Evolutionary conservation across 2,113 vertebrate species (phyloP).

Genomic region (Oncorhynchus kisutch): DNA sequence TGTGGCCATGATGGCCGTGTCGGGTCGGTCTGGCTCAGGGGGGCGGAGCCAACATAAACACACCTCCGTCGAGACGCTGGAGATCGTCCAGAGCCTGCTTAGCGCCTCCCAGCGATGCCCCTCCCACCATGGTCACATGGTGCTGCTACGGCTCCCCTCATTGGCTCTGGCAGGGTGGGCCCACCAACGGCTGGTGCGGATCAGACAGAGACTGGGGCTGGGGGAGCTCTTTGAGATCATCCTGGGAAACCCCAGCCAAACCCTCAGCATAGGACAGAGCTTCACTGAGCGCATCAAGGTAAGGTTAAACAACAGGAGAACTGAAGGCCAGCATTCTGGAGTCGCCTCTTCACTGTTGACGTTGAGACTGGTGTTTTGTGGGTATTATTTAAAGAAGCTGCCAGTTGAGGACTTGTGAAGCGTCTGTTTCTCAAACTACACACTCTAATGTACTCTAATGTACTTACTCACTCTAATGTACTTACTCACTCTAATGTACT

Average conservation of each 20-base stretch:
- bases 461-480: too few relatives aligned
- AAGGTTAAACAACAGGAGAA: constrained; percentile 6
- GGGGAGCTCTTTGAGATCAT: constrained; percentile 93
- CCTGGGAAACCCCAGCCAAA: constrained; percentile 81
- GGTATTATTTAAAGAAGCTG: too few relatives aligned
- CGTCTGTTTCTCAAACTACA: too few relatives aligned
- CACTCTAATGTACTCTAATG: too few relatives aligned
- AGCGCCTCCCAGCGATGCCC: constrained; percentile 83
- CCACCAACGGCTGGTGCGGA: constrained; percentile 85
- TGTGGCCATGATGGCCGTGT: constrained; percentile 88
- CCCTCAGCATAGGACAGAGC: constrained; percentile 82
- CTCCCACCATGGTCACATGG: constrained; percentile 91
- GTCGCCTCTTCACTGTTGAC: too few relatives aligned
- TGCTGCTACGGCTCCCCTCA: constrained; percentile 91
- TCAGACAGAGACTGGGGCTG: constrained; percentile 86
- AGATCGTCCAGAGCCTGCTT: constrained; percentile 90
- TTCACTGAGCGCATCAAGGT: constrained; percentile 93
- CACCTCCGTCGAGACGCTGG: constrained; percentile 94
- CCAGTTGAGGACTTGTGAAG: too few relatives aligned
- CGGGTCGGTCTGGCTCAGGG: constrained; percentile 73
- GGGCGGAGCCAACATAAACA: constrained; percentile 85
- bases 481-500: too few relatives aligned
- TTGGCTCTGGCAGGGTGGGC: constrained; percentile 85
- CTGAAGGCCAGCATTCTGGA: too few relatives aligned
- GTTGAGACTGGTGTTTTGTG: too few relatives aligned